Evolutionary conservation across 2,797 vertebrate species (phyloP), one percentile per base, ranked within the genome.

Genomic region (Trachurus trachurus): DNA sequence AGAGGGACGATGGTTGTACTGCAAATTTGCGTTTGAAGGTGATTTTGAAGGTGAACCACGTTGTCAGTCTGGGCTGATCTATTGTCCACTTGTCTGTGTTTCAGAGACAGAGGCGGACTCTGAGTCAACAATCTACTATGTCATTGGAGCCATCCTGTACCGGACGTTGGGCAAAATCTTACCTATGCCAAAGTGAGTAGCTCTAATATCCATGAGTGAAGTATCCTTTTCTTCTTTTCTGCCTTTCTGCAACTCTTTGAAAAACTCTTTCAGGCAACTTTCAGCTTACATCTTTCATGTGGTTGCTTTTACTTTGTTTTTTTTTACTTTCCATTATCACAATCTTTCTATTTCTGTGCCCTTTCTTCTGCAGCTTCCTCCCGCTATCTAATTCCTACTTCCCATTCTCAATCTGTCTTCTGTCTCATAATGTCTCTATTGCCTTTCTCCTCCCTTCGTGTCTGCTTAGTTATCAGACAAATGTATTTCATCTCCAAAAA

Each of bases 131-230:
- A 89, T 97, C 53, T 97, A 99, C 91, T 99, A 98, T 0, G 97
- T 99, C 87, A 98, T 99, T 2, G 98, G 98, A 83, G 96, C 98
- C 56, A 96, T 99, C 89, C 93, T 99, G 82, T 99, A 98, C 89
- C 96, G 98, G 83, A 99, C 98, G 0, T 90, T 99, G 65, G 97
- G 96, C 37, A 87, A 96, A 83, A 98, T 99, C 92, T 93, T 99
- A 88, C 98, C 98, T 1, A 94, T 96, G 6, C 97, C 97, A 37
- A 96, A 93, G 98, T 98, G 91, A 96, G 97, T 93, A 64, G 17
- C 6, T n/a, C 9, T 45, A 21, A 9, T 74, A 9, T 52, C 7
- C 65, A 68, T 54, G 6, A 1, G 29, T 5, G 21, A 45, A 39
- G 2, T 22, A 44, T 40, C 62, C 61, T 70, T 79, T 72, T 2